These are phyloP conservation scores for Parnassius smintheus DNA, from an alignment of 2,888 invertebrate species.

Conservation along the genomic window DNA sequence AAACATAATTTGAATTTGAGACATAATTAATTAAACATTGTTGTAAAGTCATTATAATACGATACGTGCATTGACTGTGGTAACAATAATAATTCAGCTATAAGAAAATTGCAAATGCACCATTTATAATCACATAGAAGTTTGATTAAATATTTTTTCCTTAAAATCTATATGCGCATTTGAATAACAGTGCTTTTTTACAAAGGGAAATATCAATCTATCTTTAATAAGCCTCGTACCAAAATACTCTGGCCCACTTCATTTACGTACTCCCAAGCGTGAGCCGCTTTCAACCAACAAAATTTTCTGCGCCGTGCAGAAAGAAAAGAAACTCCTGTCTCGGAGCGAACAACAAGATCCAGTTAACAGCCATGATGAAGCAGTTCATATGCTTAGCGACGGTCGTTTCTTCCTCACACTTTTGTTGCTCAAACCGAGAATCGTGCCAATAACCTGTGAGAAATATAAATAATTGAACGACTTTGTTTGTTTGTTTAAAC, in stretches of 20 bases:
- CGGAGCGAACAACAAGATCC: conserved; percentile 67
- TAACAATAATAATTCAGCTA: conserved; percentile 3
- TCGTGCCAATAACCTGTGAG: conserved; percentile 84
- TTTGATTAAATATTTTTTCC: too few species aligned
- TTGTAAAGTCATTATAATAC: too few species aligned
- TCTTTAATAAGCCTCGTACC: conserved; percentile 20
- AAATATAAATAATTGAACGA: conserved; percentile 2
- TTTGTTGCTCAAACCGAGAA: conserved; percentile 89
- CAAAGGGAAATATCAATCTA: conserved; percentile 8
- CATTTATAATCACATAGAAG: too few species aligned
- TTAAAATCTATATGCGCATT: too few species aligned
- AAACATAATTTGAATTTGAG: too few species aligned
- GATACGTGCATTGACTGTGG: too few species aligned
- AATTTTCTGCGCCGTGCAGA: conserved; percentile 54
- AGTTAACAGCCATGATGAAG: conserved; percentile 23
- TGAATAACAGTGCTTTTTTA: conserved; percentile 5
- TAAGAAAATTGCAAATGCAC: not conserved
- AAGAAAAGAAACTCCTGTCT: conserved; percentile 69
- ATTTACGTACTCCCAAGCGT: conserved; percentile 50
- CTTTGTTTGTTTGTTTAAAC: too few species aligned
- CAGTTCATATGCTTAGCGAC: conserved; percentile 85
- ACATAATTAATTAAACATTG: too few species aligned
- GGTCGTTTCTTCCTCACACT: conserved; percentile 89
- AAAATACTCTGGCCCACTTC: conserved; percentile 33
- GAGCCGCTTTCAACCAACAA: conserved; percentile 51